Evolutionary conservation across 2,797 vertebrate genomes (phyloP).

Genomic region (Botia kubotai): DNA sequence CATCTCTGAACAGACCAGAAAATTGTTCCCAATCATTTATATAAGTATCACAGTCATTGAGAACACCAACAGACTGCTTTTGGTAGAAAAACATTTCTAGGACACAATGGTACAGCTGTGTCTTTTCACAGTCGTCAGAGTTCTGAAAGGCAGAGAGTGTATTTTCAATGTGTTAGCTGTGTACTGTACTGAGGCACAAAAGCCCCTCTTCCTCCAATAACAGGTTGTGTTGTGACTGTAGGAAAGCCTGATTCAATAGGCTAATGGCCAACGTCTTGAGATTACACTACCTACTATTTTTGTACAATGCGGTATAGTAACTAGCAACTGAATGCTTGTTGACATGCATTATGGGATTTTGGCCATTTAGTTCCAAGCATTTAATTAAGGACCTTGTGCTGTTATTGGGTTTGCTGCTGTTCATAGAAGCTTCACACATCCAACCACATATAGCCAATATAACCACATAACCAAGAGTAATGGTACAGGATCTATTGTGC

Average conservation of each 20-base stretch:
- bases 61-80: not conserved
- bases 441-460: not conserved
- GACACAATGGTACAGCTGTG: conserved; percentile 16
- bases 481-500: not conserved
- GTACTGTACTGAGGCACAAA: conserved; percentile 42
- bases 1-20: not conserved
- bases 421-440: not conserved
- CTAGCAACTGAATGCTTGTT: conserved; percentile 20
- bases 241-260: conserved; percentile 21
- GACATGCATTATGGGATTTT: conserved; percentile 24
- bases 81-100: not conserved
- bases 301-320: not conserved
- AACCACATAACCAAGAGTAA: not conserved
- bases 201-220: conserved; percentile 5
- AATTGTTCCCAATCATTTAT: not conserved
- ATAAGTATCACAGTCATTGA: not conserved
- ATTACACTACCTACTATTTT: not conserved
- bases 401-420: not conserved
- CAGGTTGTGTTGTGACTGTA: not conserved
- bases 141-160: conserved; percentile 32
- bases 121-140: conserved; percentile 48
- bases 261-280: conserved; percentile 38
- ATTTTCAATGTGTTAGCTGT: conserved; percentile 33
- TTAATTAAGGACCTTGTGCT: not conserved
- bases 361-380: conserved; percentile 23